Percentiles rank a stretch among this genome's conserved stretches.
Conservation (phyloP, 2,888 invertebrate genomes). For the Ashinkailepas kermadecensis region DNA sequence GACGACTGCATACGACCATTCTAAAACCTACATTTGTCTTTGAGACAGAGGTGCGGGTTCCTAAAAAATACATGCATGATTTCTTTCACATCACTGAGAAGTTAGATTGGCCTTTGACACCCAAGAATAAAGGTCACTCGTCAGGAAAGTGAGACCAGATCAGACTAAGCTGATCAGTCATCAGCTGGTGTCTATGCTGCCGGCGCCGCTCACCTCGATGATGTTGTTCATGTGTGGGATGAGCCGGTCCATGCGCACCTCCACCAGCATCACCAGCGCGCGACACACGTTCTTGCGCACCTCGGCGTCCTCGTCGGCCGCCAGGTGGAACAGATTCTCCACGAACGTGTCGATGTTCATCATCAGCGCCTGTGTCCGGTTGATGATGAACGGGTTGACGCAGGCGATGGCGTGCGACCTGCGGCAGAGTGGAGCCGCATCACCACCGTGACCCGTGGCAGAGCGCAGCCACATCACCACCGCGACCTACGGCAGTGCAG, state of each 20-base stretch:
- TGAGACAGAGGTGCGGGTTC: too few species aligned
- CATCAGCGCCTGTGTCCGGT: constrained; percentile 88
- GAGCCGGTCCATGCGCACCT: constrained; percentile 88
- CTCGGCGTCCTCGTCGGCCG: constrained; percentile 92
- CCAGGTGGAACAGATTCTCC: constrained; percentile 85
- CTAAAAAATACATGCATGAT: too few species aligned
- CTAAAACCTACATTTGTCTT: too few species aligned
- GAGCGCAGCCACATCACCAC: too few species aligned
- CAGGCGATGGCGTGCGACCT: constrained; percentile 94
- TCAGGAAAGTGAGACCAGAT: too few species aligned
- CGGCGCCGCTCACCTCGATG: constrained; percentile 56
- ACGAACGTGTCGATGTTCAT: constrained; percentile 87
- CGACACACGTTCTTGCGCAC: constrained; percentile 97
- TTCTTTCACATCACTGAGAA: too few species aligned
- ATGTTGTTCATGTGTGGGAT: constrained; percentile 93
- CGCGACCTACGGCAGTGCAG: too few species aligned
- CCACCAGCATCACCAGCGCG: constrained; percentile 90
- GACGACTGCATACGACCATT: too few species aligned
- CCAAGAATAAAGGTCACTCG: too few species aligned
- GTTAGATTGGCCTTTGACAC: too few species aligned
- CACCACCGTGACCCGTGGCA: neutral
- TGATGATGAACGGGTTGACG: constrained; percentile 96
- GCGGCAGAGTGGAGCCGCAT: constrained; percentile 25
- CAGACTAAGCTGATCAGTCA: too few species aligned
- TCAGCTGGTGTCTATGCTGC: too few species aligned